Base-by-base conservation (phyloP, 2,888 invertebrate species). In the Spilarctia lutea region DNA sequence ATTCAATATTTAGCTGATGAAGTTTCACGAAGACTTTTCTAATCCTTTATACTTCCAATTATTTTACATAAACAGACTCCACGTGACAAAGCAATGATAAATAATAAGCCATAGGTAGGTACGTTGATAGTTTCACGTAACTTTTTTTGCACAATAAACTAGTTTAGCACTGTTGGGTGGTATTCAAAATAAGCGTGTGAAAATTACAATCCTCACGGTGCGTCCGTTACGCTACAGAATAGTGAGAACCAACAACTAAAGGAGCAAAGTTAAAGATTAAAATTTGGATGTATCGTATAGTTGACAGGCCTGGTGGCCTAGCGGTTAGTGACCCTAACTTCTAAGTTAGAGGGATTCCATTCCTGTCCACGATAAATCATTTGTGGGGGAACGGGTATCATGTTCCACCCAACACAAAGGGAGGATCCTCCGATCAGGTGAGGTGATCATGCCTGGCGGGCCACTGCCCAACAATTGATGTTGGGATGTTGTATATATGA, bases 181-280 rank as follows among this genome's bases (percentile, higher is more conserved):
- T 30, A 63, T 63, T 63, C 60, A 63, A 63, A 63, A 30, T 30
- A 63, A 27, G 60, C 60, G 60, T 63, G 60, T 63, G 60, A 63
- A 63, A 27, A 63, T 63, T 63, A 16, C 60, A 63, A 63, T 63
- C 30, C 30, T 30, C 60, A 63, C 27, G 60, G 60, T 30, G 7
- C 60, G 60, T 63, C 60, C 60, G 27, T 63, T 63, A 63, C 60
- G 30, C 60, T 30, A 30, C 60, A 63, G 16, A 63, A 63, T 63
- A 63, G 27, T 63, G 60, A 63, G 60, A 63, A 63, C 27, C 6
- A 63, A 63, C 60, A 6, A 30, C 60, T 63, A 56, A 56, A 63
- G 60, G 16, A 63, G 18, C 30, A 4, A 30, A 16, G 16, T 63
- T 63, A 63, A 30, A 63, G 0, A 63, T 63, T 27, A 63, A 63